phyloP scores from a whole-genome alignment of 1,140 invertebrate species.

The Aphis craccivora region DNA sequence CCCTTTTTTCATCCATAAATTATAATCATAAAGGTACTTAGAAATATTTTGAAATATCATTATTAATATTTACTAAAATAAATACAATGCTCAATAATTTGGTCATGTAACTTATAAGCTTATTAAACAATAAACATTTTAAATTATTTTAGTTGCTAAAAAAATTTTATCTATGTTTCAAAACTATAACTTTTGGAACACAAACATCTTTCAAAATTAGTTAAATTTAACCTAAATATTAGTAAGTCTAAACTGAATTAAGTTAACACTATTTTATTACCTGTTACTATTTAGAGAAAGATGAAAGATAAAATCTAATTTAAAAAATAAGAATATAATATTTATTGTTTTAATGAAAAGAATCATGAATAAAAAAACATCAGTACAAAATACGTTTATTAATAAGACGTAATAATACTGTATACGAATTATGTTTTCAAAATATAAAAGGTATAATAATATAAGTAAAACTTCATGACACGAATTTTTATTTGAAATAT shows the following conservation, averaged over 20 bases:
- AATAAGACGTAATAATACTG: not conserved
- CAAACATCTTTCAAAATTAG: not conserved
- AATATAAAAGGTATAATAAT: not conserved
- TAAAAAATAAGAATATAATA: not conserved
- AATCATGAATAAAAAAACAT: too few relatives aligned
- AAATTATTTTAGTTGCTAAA: not conserved
- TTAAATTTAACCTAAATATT: not conserved
- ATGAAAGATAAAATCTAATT: not conserved
- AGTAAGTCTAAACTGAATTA: too few relatives aligned
- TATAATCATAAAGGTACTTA: not conserved
- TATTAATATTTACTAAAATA: not conserved
- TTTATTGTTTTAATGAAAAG: not conserved
- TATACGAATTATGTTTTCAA: not conserved
- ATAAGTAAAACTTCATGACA: not conserved
- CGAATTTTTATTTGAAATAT: not conserved
- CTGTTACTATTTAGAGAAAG: not conserved
- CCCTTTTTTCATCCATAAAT: not conserved
- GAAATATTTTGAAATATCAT: not conserved
- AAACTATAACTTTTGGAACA: not conserved
- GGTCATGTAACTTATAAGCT: not conserved
- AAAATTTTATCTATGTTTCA: not conserved
- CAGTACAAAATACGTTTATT: too few relatives aligned
- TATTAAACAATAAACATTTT: not conserved
- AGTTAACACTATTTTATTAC: not conserved
- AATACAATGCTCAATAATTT: not conserved